Evolutionary conservation across 2,113 vertebrate species (phyloP), one percentile per base, ranked within the genome.

Genomic region (Haliaeetus leucogaster): DNA sequence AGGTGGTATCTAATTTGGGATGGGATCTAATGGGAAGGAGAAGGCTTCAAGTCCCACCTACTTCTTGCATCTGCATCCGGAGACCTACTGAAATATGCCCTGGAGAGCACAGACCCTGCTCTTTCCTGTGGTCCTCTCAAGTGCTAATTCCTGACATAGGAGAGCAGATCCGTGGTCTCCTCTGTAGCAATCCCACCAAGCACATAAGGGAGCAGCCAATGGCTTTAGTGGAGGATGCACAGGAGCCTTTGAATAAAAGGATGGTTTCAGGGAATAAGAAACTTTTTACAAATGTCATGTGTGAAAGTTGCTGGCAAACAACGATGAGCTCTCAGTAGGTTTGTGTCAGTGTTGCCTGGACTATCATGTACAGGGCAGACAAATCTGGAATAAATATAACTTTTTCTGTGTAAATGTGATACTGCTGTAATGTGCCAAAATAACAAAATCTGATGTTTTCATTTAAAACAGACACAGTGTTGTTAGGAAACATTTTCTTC

Each of bases 311-410:
- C 86, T 79, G 73, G 53, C 81, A 94, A 48, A 66, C 11, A 70
- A 61, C 55, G n/a, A 58, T 1, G 18, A 89, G 34, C 58, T 77
- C 58, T 79, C 34, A n/a, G 77, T 38, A 76, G 13, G 29, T 91
- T 94, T 84, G 61, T 94, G 52, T 86, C 77, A 89, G 65, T 36
- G 59, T 72, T 89, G 88, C 73, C 94, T 95, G 86, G 53, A 48
- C 89, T 89, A 6, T 79, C 18, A 11, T 80, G 53, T 77, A 47
- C 66, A 77, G 89, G 91, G 78, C 95, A 95, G 94, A 88, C 91
- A 93, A 94, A 95, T 71, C 84, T 97, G 93, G 86, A 96, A 86
- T 85, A 91, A 91, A 82, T 85, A 34, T 14, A 7, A 81, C 32
- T 45, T 34, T 45, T 86, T 77, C 63, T 89, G 72, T 92, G 74